These are phyloP conservation scores for Biston betularia DNA, from an alignment of 2,888 invertebrate genomes.

Conservation along the genomic window DNA sequence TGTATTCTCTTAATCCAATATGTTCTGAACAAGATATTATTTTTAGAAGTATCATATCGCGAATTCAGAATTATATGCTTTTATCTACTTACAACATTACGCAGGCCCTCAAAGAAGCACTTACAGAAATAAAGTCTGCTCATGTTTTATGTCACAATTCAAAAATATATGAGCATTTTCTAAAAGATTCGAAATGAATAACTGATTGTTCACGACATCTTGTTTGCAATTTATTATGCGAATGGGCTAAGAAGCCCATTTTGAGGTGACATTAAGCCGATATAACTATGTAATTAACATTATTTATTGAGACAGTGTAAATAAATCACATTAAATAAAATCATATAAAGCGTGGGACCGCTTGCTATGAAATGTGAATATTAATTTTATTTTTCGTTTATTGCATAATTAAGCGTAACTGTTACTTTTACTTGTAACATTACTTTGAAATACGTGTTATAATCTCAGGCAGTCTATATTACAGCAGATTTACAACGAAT, in stretches of 20 bases:
- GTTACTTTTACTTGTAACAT: background rate
- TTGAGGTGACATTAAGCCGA: constrained; percentile 30
- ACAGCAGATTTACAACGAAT: background rate
- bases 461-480: too few relatives aligned
- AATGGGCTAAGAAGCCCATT: constrained; percentile 19
- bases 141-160: constrained; percentile 13
- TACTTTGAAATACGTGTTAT: too few relatives aligned
- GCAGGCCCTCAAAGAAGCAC: constrained; percentile 10
- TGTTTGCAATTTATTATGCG: constrained; percentile 34
- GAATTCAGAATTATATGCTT: constrained; percentile 4
- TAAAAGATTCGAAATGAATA: constrained; percentile 8
- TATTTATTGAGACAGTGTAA: constrained; percentile 33
- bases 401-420: background rate
- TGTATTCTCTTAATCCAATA: background rate
- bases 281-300: constrained; percentile 38
- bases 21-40: constrained; percentile 1
- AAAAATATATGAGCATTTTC: constrained; percentile 13
- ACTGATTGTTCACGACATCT: constrained; percentile 31
- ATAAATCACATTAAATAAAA: constrained; percentile 32
- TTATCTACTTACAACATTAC: constrained; percentile 15
- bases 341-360: constrained; percentile 31
- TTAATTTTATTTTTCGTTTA: constrained; percentile 1
- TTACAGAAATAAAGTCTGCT: constrained; percentile 13
- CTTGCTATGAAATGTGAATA: constrained; percentile 1
- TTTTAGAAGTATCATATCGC: constrained; percentile 6